Evolutionary conservation across 1,140 invertebrate species (phyloP), one percentile per base, ranked within the genome.

Genomic region (Ericerus pela): DNA sequence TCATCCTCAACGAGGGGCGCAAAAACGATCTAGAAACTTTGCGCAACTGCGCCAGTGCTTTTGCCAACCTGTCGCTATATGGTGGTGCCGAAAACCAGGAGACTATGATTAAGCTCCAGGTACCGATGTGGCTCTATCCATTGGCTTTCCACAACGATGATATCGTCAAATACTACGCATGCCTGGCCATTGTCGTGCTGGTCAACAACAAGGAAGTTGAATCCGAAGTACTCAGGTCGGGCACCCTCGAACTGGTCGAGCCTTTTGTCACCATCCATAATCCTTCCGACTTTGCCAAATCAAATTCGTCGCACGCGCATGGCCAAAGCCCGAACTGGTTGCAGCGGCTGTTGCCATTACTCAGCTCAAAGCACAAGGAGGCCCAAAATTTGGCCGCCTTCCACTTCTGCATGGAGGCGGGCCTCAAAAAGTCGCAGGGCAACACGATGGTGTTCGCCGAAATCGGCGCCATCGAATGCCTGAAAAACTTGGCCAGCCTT

Each of bases 351-450:
- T 89, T 98, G 1, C 93, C 94, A 0, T 88, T 99, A n/a, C 70
- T 99, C 2, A 90, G 84, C 62, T 96, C 93, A 16, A 91, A 96
- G 67, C 74, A 93, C 54, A 89, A 95, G 66, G 95, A 98, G 70
- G 94, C 96, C 0, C 78, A 93, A 60, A 96, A 95, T 66, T 69
- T 99, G 53, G 95, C 96, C 0, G 93, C 95, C 26, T 99, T 99
- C 69, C 96, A 99, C 68, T 99, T 99, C 68, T 96, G 93, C 64
- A 96, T 99, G 91, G 96, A 99, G 70, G 95, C 96, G 2, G 89
- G 88, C 11, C 97, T 99, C 31, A 98, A 98, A 66, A 86, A 94
- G 63, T 84, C 91, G 62, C 95, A 98, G 70, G 88, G 90, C 12
- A 93, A 95, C 59, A 87, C 91, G 0, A 84, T 89, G 68, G 85